Evolutionary conservation across 2,113 vertebrate species (phyloP).

Genomic region (Platysternon megacephalum): DNA sequence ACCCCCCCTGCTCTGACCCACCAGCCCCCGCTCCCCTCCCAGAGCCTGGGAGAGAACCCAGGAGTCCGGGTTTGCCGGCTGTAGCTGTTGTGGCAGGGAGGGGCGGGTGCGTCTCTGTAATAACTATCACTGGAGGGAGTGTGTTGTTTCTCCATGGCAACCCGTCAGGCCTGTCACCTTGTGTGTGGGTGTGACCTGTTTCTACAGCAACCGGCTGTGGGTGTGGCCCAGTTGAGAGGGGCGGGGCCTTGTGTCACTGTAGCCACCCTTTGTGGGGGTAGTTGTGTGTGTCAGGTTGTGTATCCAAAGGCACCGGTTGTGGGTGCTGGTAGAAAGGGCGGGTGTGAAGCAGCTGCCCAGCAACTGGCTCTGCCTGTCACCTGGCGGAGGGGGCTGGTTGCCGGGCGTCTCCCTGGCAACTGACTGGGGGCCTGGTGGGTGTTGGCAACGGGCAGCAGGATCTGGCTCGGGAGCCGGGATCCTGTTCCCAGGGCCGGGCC

Average conservation of each 20-base stretch:
- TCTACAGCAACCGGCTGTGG: too few relatives aligned
- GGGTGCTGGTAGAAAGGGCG: neutral
- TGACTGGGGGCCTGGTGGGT: neutral
- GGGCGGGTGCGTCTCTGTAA: too few relatives aligned
- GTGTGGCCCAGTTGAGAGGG: too few relatives aligned
- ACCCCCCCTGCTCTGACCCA: too few relatives aligned
- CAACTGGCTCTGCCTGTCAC: neutral
- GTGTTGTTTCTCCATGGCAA: neutral
- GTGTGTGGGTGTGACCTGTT: neutral
- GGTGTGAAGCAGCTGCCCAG: neutral
- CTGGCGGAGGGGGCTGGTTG: neutral
- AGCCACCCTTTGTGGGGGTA: neutral
- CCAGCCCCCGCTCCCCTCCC: neutral
- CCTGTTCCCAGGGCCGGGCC: neutral
- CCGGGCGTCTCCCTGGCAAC: neutral
- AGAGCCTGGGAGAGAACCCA: neutral
- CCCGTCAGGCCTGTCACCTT: neutral
- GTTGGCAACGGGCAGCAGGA: neutral
- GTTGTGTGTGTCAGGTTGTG: neutral
- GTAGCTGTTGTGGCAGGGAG: too few relatives aligned
- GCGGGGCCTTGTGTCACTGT: neutral
- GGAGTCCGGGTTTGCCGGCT: neutral
- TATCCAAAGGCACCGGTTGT: too few relatives aligned
- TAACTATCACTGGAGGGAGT: too few relatives aligned
- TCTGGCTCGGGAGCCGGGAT: neutral